Conservation (phyloP, 2,888 invertebrate species). For the Flexamia atlantica region DNA sequence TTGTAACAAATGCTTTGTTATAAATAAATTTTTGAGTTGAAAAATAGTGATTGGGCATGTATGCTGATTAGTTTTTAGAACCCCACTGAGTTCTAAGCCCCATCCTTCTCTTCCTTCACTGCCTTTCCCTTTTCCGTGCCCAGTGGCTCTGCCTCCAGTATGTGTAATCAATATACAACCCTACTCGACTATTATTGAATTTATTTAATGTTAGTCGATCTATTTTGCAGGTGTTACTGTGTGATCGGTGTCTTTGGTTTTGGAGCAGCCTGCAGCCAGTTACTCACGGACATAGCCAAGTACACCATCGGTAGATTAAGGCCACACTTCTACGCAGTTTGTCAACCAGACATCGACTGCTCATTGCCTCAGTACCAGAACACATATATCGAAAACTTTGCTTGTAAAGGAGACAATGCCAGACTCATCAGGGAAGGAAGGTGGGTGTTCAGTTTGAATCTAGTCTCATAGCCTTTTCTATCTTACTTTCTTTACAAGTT, state of each 20-base stretch:
- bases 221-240: conserved; percentile 52
- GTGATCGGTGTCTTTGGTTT: conserved; percentile 89
- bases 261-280: conserved; percentile 90
- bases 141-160: no score
- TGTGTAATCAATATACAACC: no score
- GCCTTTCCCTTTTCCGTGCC: no score
- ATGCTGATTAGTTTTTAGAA: no score
- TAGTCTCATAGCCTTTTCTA: no score
- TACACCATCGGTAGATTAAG: conserved; percentile 94
- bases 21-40: no score
- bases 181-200: no score
- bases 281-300: conserved; percentile 95
- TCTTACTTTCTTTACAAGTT: no score
- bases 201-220: background rate
- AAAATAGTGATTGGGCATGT: no score
- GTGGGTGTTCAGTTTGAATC: conserved; percentile 69
- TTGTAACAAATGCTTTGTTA: no score
- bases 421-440: conserved; percentile 85
- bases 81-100: no score
- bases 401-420: conserved; percentile 84
- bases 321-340: conserved; percentile 96
- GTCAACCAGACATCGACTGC: conserved; percentile 87
- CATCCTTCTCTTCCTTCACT: no score
- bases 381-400: conserved; percentile 85
- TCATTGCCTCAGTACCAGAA: conserved; percentile 76